Conservation (phyloP, 2,113 vertebrate species). For the Corythornis vintsioides region DNA sequence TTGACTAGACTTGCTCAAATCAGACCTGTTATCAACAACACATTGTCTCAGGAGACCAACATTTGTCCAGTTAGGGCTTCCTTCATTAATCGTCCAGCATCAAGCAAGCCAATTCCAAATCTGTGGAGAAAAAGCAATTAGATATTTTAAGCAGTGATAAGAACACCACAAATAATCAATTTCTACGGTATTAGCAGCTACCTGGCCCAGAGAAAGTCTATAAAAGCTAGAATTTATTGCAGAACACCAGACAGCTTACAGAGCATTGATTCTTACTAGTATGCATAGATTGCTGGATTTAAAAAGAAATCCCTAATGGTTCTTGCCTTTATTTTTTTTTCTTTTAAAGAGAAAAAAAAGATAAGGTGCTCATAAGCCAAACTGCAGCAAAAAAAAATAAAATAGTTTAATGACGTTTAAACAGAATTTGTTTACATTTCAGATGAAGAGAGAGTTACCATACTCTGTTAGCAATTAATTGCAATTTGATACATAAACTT, state of each 20-base stretch:
- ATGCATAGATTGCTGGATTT: conserved; percentile 59
- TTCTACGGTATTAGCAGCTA: conserved; percentile 70
- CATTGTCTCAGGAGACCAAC: conserved; percentile 53
- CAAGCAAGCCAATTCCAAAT: conserved; percentile 68
- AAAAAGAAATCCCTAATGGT: conserved; percentile 64
- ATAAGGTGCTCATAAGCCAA: conserved; percentile 14
- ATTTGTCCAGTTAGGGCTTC: conserved; percentile 63
- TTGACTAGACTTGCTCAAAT: conserved; percentile 49
- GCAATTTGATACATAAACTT: conserved; percentile 53
- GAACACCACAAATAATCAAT: conserved; percentile 75
- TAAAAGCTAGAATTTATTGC: conserved; percentile 73
- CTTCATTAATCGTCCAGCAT: conserved; percentile 66
- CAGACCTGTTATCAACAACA: conserved; percentile 61
- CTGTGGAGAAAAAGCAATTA: conserved; percentile 74
- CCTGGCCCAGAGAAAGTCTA: conserved; percentile 70
- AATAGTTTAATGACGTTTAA: conserved; percentile 29
- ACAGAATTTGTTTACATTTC: conserved; percentile 58
- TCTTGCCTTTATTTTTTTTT: conserved; percentile 52
- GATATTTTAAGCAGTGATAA: conserved; percentile 78
- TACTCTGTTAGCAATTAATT: conserved; percentile 49
- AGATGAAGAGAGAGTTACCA: conserved; percentile 19
- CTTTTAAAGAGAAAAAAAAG: conserved; percentile 42
- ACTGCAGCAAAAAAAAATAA: conserved; percentile 22
- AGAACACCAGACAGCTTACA: conserved; percentile 55
- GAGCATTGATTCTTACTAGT: conserved; percentile 57